Conservation (phyloP, 2,888 invertebrate species). For the Conchocele bisecta region DNA sequence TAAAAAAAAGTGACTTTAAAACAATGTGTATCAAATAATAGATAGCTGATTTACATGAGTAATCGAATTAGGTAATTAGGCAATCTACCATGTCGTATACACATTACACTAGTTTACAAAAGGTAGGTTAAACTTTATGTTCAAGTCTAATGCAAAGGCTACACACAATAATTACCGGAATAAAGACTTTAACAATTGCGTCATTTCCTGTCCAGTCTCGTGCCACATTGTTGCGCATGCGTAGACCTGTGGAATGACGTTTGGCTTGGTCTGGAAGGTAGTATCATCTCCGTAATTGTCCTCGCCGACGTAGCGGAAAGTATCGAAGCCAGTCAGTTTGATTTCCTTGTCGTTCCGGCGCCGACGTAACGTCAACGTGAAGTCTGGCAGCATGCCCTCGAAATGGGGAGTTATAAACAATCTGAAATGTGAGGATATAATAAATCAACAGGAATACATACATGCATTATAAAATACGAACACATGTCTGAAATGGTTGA, state of each 20-base stretch:
- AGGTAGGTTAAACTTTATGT: too few relatives aligned
- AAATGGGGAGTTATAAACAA: constrained; percentile 84
- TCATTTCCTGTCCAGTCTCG: constrained; percentile 91
- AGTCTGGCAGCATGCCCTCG: constrained; percentile 94
- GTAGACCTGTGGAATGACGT: constrained; percentile 87
- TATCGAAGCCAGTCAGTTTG: constrained; percentile 67
- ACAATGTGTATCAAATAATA: too few relatives aligned
- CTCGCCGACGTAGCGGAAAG: constrained; percentile 68
- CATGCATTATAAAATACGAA: neutral
- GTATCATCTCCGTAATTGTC: constrained; percentile 61
- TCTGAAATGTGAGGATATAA: constrained; percentile 43
- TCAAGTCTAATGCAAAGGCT: too few relatives aligned
- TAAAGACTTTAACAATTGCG: constrained; percentile 93
- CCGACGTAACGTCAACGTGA: constrained; percentile 96
- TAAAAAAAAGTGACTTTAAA: too few relatives aligned
- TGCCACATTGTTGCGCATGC: constrained; percentile 99
- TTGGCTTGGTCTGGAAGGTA: constrained; percentile 43
- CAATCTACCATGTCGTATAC: too few relatives aligned
- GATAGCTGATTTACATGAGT: too few relatives aligned
- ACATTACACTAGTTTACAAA: too few relatives aligned
- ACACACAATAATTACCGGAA: too few relatives aligned
- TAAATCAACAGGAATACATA: neutral
- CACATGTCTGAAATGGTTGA: too few relatives aligned
- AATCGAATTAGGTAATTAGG: too few relatives aligned
- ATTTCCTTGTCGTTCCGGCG: constrained; percentile 91